phyloP scores from a whole-genome alignment of 2,113 vertebrate species.

The Tympanuchus pallidicinctus region DNA sequence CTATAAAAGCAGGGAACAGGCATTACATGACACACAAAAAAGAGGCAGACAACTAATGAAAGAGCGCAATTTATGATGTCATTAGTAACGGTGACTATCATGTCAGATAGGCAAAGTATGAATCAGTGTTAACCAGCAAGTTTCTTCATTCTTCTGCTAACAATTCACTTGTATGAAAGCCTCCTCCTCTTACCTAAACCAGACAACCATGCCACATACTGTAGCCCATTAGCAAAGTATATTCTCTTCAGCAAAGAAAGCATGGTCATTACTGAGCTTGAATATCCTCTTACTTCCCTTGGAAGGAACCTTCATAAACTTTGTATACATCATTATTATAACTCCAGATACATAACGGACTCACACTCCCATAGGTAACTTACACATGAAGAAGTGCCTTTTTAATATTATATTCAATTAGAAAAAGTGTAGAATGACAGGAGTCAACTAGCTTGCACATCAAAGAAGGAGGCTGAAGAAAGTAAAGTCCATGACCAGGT shows the following conservation, averaged over 20 bases:
- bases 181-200: neutral
- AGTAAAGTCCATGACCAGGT: neutral
- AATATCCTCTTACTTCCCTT: neutral
- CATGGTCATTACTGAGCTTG: neutral
- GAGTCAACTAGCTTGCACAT: neutral
- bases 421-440: neutral
- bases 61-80: neutral
- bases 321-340: rapidly evolving
- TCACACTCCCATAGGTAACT: neutral
- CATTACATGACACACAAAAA: neutral
- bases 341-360: neutral
- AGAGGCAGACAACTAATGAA: neutral
- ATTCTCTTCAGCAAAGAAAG: neutral
- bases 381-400: neutral
- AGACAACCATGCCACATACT: neutral
- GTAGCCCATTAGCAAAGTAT: neutral
- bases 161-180: neutral
- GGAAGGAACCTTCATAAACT: neutral
- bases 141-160: neutral
- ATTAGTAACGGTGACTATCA: neutral
- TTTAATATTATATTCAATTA: neutral
- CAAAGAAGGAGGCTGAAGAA: neutral
- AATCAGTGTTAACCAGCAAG: neutral
- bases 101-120: rapidly evolving
- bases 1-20: neutral